Conservation (phyloP, 2,888 invertebrate species). For the Malachius bipustulatus region DNA sequence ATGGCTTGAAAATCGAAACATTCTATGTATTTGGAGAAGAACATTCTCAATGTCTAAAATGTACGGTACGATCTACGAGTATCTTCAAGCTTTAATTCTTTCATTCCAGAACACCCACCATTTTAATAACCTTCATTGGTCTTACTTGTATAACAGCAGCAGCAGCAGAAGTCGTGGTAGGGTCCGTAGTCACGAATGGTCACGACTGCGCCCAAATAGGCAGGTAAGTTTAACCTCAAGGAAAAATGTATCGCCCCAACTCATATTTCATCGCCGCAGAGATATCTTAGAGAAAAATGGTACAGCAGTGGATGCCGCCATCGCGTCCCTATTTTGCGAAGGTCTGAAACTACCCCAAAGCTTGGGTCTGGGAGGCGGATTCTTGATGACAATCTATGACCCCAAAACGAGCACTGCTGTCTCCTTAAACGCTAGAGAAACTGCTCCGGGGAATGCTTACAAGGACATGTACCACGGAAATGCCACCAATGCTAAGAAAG, state of each 20-base stretch:
- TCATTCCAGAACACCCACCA: too few species aligned
- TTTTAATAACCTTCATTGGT: too few species aligned
- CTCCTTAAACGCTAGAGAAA: constrained; percentile 65
- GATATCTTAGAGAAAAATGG: constrained; percentile 57
- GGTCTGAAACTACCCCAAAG: constrained; percentile 75
- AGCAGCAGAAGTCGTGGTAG: too few species aligned
- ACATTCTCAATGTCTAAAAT: too few species aligned
- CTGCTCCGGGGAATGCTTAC: constrained; percentile 56
- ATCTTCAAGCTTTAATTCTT: too few species aligned
- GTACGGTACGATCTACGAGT: too few species aligned
- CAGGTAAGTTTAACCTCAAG: too few species aligned
- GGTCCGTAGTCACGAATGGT: neutral
- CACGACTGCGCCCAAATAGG: neutral
- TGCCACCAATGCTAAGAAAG: neutral
- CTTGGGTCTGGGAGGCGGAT: constrained; percentile 85
- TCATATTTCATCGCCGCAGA: too few species aligned
- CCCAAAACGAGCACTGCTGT: constrained; percentile 44
- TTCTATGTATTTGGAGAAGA: too few species aligned
- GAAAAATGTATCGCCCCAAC: too few species aligned
- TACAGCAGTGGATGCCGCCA: constrained; percentile 74
- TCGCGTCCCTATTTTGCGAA: constrained; percentile 76
- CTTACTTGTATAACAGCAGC: neutral
- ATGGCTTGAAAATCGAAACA: too few species aligned
- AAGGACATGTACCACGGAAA: constrained; percentile 48
- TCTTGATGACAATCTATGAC: constrained; percentile 72